Conservation (phyloP, 2,113 vertebrate genomes). For the Serilophus lunatus region DNA sequence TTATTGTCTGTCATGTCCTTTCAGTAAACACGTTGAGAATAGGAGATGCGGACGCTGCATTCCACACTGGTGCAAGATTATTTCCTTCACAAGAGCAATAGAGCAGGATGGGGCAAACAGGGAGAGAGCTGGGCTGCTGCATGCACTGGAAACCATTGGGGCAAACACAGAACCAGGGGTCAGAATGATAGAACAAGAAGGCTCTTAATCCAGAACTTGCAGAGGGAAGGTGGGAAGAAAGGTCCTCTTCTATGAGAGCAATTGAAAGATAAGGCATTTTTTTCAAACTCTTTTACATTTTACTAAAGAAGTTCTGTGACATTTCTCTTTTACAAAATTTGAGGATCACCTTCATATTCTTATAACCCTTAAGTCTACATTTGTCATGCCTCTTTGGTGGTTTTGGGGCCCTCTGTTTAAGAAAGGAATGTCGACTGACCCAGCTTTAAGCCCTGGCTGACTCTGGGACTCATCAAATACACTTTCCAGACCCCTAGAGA, state of each 20-base stretch:
- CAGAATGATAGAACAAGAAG: neutral
- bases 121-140: neutral
- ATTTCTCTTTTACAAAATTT: neutral
- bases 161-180: neutral
- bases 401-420: neutral
- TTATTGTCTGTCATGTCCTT: neutral
- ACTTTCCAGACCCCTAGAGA: neutral
- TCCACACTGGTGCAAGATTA: neutral
- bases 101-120: rapidly evolving
- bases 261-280: neutral
- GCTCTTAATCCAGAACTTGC: neutral
- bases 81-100: neutral
- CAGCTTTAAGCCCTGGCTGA: neutral
- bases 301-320: neutral
- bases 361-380: neutral
- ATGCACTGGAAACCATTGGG: neutral
- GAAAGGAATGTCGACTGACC: neutral
- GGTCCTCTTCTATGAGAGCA: neutral
- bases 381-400: neutral
- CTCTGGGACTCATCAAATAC: slow-evolving; percentile 8
- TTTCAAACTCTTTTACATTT: neutral
- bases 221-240: neutral
- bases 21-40: neutral
- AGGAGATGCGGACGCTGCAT: neutral
- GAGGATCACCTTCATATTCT: neutral